These are phyloP conservation scores for Drosophila vallismaia DNA, from an alignment of 2,888 invertebrate genomes.

Conservation along the genomic window DNA sequence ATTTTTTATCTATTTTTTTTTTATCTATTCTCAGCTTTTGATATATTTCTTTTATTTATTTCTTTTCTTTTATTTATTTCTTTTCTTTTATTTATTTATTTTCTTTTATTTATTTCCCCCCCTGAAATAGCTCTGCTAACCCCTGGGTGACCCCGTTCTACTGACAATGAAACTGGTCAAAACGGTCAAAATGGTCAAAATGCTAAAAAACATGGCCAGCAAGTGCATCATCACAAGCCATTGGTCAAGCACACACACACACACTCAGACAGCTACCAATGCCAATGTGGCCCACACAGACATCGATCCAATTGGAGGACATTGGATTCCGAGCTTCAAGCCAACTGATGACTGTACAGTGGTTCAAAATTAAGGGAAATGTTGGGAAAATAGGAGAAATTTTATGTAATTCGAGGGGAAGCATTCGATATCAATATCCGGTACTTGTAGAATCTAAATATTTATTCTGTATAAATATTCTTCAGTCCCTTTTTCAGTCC, in stretches of 20 bases:
- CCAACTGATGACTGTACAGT: conserved; percentile 29
- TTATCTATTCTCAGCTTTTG: neutral
- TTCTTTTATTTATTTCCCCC: neutral
- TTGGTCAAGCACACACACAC: conserved; percentile 11
- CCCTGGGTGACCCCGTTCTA: conserved; percentile 6
- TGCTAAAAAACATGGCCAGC: conserved; percentile 10
- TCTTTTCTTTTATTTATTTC: neutral
- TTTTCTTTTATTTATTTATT: neutral
- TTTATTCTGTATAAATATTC: too few relatives aligned
- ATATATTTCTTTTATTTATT: neutral
- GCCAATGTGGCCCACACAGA: conserved; percentile 11
- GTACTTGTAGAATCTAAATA: too few relatives aligned
- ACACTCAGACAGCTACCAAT: neutral
- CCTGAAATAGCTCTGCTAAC: conserved; percentile 1
- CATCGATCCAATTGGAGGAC: conserved; percentile 33
- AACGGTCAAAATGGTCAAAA: conserved; percentile 17
- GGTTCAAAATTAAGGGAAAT: neutral
- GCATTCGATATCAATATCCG: too few relatives aligned
- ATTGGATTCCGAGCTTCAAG: conserved; percentile 2
- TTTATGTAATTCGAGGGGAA: too few relatives aligned
- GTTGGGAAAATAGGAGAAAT: too few relatives aligned
- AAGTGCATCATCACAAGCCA: conserved; percentile 4
- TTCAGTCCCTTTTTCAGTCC: too few relatives aligned
- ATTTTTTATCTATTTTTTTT: too few relatives aligned
- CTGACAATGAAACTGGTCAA: conserved; percentile 38